phyloP scores from a whole-genome alignment of 1,140 invertebrate genomes.

The Eueides isabella region DNA sequence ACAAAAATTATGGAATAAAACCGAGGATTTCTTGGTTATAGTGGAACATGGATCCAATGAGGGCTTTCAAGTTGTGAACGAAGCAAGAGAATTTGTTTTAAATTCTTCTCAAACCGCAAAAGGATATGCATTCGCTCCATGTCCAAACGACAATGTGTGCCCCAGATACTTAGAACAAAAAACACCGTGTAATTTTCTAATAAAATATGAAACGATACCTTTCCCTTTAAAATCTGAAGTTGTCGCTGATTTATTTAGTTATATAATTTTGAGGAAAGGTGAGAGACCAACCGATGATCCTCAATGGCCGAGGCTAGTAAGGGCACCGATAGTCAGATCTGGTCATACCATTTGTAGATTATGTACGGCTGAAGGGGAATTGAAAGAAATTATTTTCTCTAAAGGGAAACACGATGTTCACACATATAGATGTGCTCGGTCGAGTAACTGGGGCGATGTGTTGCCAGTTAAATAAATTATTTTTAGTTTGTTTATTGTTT shows the following conservation, averaged over 20 bases:
- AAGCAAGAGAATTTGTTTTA: conserved; percentile 89
- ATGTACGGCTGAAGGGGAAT: conserved; percentile 88
- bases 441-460: conserved; percentile 88
- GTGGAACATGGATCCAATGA: conserved; percentile 92
- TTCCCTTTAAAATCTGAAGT: conserved; percentile 72
- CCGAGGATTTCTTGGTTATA: conserved; percentile 90
- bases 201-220: conserved; percentile 84
- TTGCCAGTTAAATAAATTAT: conserved; percentile 83
- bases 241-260: conserved; percentile 85
- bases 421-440: conserved; percentile 87
- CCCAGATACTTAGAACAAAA: conserved; percentile 85
- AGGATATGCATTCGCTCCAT: conserved; percentile 90
- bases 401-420: conserved; percentile 87
- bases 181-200: conserved; percentile 90
- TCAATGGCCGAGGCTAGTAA: conserved; percentile 91
- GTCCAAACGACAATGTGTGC: conserved; percentile 90
- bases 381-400: conserved; percentile 91
- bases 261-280: conserved; percentile 92
- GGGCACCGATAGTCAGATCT: conserved; percentile 84
- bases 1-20: conserved; percentile 93
- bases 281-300: conserved; percentile 73
- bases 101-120: conserved; percentile 68
- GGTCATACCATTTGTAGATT: conserved; percentile 90
- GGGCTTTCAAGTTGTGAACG: conserved; percentile 90
- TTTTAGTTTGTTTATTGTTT: conserved; percentile 27